Percentiles rank a stretch among this genome's conserved stretches.
These are phyloP conservation scores for Anser brachyrhynchus DNA, from an alignment of 2,113 vertebrate species.

Conservation along the genomic window DNA sequence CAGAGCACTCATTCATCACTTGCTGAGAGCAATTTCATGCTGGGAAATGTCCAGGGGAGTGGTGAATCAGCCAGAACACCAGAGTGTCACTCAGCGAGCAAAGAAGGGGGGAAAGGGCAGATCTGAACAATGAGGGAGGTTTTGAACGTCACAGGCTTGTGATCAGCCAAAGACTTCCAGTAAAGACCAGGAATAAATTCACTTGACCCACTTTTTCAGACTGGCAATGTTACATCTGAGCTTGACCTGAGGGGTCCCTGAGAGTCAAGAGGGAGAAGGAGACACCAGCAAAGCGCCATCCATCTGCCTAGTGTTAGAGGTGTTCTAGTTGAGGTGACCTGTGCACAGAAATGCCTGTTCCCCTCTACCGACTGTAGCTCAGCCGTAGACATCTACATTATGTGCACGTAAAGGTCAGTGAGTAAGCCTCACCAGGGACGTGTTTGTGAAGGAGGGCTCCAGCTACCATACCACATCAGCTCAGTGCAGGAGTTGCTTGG, in stretches of 20 bases:
- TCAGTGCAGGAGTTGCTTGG: not conserved
- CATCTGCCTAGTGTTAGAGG: not conserved
- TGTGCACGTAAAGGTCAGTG: not conserved
- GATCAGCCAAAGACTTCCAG: not conserved
- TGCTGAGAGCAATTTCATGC: not conserved
- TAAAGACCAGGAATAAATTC: not conserved
- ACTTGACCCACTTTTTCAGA: not conserved
- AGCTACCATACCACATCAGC: rapidly evolving
- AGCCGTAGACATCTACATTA: not conserved
- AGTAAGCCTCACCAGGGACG: not conserved
- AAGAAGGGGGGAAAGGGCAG: not conserved
- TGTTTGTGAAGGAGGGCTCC: not conserved
- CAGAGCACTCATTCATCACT: conserved; percentile 45
- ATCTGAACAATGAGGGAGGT: not conserved
- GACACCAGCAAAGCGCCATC: not conserved
- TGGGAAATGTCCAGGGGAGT: conserved; percentile 32
- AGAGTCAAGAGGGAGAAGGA: not conserved
- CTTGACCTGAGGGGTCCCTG: not conserved
- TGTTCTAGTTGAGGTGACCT: not conserved
- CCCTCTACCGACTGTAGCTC: not conserved
- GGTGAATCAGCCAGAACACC: conserved; percentile 38
- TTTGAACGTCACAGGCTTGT: not conserved
- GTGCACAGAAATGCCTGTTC: not conserved
- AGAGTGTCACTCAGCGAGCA: not conserved
- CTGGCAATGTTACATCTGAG: not conserved